Evolutionary conservation across 1,140 invertebrate genomes (phyloP).

Genomic region (Hormaphis cornu): DNA sequence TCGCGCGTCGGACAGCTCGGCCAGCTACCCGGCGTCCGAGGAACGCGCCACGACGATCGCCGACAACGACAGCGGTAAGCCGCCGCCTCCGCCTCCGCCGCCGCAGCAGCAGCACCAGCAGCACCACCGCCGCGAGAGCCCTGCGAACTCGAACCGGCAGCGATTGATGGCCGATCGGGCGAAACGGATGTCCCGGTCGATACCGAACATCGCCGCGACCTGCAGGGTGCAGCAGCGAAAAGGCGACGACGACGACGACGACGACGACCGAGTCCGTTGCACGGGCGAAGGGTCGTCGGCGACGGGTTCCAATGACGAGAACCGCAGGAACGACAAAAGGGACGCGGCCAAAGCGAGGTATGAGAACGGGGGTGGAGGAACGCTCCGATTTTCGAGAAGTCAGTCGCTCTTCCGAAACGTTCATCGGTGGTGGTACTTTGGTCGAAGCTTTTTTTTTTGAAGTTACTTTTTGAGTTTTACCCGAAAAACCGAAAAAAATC

Average conservation of each 20-base stretch:
- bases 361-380: too few relatives aligned
- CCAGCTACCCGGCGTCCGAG: not conserved
- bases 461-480: too few relatives aligned
- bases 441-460: too few relatives aligned
- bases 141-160: constrained; percentile 6
- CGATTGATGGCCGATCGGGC: constrained; percentile 21
- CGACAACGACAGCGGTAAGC: not conserved
- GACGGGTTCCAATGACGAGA: constrained; percentile 19
- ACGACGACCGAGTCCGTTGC: not conserved
- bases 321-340: not conserved
- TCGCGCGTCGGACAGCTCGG: constrained; percentile 37
- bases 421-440: too few relatives aligned
- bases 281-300: constrained; percentile 20
- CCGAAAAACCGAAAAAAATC: too few relatives aligned
- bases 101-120: not conserved
- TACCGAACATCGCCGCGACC: not conserved
- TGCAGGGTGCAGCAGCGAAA: too few relatives aligned
- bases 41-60: not conserved
- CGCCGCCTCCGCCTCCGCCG: too few relatives aligned
- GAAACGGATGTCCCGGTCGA: constrained; percentile 6
- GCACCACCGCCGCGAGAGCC: not conserved
- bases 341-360: not conserved
- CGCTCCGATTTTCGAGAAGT: too few relatives aligned
- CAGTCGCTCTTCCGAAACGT: too few relatives aligned
- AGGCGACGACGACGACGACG: too few relatives aligned